A percentile compares a stretch with the other conserved stretches of the same genome.
These are phyloP conservation scores for Rhynchophorus ferrugineus DNA, from an alignment of 1,140 invertebrate species.

Conservation along the genomic window DNA sequence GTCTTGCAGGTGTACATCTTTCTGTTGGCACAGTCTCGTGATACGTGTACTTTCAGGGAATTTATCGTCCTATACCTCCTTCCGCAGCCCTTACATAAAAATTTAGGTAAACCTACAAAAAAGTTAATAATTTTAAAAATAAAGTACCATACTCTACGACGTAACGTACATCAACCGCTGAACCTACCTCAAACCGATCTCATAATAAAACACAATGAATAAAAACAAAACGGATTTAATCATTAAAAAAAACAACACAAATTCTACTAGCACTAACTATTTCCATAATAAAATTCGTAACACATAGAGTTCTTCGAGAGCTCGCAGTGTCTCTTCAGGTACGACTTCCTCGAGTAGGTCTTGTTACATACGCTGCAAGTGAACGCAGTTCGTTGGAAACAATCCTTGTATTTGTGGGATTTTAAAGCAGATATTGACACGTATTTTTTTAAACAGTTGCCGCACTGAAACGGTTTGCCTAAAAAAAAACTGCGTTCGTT, in stretches of 20 bases:
- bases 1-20: constrained; percentile 11
- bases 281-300: constrained; percentile 1
- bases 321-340: neutral
- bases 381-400: neutral
- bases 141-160: no score
- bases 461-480: constrained; percentile 1
- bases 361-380: neutral
- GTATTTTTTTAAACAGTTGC: neutral
- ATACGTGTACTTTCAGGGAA: constrained; percentile 18
- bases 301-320: neutral
- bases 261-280: neutral
- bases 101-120: constrained; percentile 11
- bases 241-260: no score
- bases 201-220: no score
- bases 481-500: constrained; percentile 3
- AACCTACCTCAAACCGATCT: no score
- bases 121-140: no score
- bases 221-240: no score
- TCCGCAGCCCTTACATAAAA: constrained; percentile 13
- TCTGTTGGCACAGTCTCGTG: constrained; percentile 19
- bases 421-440: neutral
- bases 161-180: no score
- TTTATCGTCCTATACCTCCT: constrained; percentile 25
- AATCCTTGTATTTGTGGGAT: neutral
- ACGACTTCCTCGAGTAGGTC: neutral